Base-by-base conservation (phyloP, 2,113 vertebrate genomes). In the Alouatta palliata region DNA sequence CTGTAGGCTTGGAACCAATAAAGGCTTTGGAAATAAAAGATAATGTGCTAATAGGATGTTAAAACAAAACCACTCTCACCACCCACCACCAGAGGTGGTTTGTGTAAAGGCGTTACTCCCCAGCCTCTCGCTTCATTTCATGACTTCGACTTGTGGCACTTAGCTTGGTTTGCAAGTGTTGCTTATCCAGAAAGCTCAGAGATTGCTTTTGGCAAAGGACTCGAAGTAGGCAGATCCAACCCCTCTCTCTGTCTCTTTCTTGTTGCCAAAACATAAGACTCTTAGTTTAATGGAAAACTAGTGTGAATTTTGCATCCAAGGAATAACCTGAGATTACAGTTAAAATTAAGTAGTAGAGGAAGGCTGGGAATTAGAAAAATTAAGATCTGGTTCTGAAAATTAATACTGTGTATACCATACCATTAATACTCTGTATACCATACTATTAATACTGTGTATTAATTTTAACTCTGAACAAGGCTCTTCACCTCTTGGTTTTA, bases 201-300 rank as follows among this genome's bases (percentile, higher is more conserved):
- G 54, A 90, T 66, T 87, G 90, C 71, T 97, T 96, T 96, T 97
- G 97, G 96, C 95, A 96, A 91, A 96, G 70, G 45, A 90, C 76
- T 68, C 27, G 23, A 81, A 71, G 76, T 58, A 88, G 49, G 45
- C 88, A 23, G 70, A 94, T 95, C 82, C 87, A 97, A 82, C 20
- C 35, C 76, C 91, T 77, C 66, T 97, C 20, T 0, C 85, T 96
- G 40, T 87, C 71, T 93, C 37, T 83, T 19, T 95, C 45, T 81
- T 90, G 52, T 97, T 97, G 96, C 97, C 97, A 96, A 97, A 97
- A 96, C 83, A 97, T 64, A 92, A 45, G 71, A 83, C 35, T 93
- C 80, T 97, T 90, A 81, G 71, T 85, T 97, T 97, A 85, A 81
- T 52, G n/a, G 76, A 40, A 96, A 95, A 92, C 11, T 77, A 12